Evolutionary conservation across 2,113 vertebrate species (phyloP), one percentile per base, ranked within the genome.

Genomic region (Hypomesus transpacificus): DNA sequence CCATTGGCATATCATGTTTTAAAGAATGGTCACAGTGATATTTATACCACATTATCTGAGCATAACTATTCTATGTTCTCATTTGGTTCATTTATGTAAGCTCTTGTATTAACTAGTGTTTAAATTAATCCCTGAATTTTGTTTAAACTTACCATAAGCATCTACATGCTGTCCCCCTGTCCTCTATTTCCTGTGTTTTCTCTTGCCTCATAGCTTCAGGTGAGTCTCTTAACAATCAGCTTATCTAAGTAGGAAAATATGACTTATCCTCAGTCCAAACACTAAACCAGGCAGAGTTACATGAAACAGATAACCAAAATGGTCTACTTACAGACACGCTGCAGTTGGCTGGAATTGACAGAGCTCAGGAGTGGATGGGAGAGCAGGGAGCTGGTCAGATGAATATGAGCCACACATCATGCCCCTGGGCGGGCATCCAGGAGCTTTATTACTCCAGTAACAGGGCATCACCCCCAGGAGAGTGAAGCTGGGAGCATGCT

Each of bases 381-480:
- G 76, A 75, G 46, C 26, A 17, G 76, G 66, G 24, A 64, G 68
- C 78, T 82, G 83, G 80, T 87, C 78, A 75, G 77, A 75, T 7
- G 82, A 85, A 82, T 78, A 77, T 74, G 86, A 79, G 67, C 80
- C 80, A 67, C 84, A 77, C 84, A 82, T 88, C 80, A 70, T 83
- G 80, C 70, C 82, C 56, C 39, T 17, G 57, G 80, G 87, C 87
- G 71, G 58, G 86, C 71, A 79, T 83, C 78, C 80, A 78, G 77
- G 71, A 79, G 82, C 82, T 88, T 89, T 89, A 90, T 86, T 86
- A 77, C 72, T 85, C 77, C 81, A 78, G 69, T 81, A 81, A 76
- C 71, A 3, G 82, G 77, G 54, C n/a, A 24, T 50, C 81, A 85
- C 81, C 77, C 83, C 85, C 81, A 68, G 18, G 69, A 76, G 84